Percentiles rank a stretch among this genome's conserved stretches.
These are phyloP conservation scores for Clangula hyemalis DNA, from an alignment of 2,797 vertebrate species.

Conservation along the genomic window DNA sequence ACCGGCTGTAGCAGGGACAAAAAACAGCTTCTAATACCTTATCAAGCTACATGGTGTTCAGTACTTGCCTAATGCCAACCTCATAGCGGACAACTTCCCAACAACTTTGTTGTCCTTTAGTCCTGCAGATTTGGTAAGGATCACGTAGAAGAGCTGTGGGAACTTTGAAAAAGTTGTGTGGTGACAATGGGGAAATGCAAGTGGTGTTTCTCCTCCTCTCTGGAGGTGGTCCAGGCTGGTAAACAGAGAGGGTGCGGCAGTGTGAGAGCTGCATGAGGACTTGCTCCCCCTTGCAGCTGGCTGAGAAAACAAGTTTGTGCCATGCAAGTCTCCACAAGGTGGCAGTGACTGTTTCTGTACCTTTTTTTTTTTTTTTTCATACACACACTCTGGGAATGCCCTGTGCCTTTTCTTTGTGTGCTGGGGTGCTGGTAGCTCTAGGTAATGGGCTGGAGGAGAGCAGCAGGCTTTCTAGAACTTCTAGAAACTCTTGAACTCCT, in stretches of 20 bases:
- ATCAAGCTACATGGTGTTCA: neutral
- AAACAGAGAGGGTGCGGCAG: neutral
- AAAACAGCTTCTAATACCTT: neutral
- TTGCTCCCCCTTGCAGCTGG: neutral
- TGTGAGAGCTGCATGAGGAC: neutral
- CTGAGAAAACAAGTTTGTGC: neutral
- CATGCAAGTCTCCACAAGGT: neutral
- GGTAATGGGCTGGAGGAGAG: neutral
- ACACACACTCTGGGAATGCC: neutral
- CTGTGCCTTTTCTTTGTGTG: neutral
- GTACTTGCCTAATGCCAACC: too few relatives aligned
- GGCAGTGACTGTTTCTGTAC: neutral
- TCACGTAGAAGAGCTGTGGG: neutral
- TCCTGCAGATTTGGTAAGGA: neutral
- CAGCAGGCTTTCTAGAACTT: neutral
- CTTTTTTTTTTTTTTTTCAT: neutral
- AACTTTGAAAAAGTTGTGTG: neutral
- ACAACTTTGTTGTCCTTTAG: neutral
- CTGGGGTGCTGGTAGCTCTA: neutral
- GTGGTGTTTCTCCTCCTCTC: neutral
- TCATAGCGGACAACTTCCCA: neutral
- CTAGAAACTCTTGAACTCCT: neutral
- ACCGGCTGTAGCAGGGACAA: neutral
- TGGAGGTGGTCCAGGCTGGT: accelerated
- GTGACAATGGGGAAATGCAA: neutral